Conservation (phyloP, 2,113 vertebrate species). For the Corydoras sp. region DNA sequence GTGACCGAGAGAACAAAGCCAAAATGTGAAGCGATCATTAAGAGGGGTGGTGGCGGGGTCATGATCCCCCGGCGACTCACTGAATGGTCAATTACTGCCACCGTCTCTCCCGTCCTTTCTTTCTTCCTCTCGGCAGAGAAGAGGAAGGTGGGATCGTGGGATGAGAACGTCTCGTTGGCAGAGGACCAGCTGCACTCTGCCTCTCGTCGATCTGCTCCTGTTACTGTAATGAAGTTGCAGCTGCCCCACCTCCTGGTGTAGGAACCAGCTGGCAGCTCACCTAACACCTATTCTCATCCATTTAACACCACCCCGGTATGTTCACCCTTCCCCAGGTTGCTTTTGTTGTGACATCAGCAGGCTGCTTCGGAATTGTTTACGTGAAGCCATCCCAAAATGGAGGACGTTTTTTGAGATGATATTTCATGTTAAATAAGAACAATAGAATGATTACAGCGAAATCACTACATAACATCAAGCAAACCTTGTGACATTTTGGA, state of each 20-base stretch:
- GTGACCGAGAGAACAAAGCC: neutral
- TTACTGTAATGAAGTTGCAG: constrained; percentile 8
- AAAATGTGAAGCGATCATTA: neutral
- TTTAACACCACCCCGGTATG: neutral
- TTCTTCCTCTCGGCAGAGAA: neutral
- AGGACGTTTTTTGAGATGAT: no score
- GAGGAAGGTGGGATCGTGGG: neutral
- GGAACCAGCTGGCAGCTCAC: constrained; percentile 13
- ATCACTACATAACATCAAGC: no score
- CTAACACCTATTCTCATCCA: constrained; percentile 7
- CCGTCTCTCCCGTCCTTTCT: neutral
- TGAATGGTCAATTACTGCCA: constrained; percentile 5
- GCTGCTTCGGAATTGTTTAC: neutral
- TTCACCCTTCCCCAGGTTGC: neutral
- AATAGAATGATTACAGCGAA: no score
- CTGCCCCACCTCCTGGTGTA: neutral
- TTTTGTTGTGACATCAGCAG: neutral
- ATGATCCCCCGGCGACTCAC: neutral
- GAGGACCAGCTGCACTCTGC: constrained; percentile 2
- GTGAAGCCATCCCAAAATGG: no score
- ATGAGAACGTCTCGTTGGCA: constrained; percentile 9
- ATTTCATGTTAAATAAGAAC: no score
- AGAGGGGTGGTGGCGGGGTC: neutral
- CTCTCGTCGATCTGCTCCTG: constrained; percentile 12
- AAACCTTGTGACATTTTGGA: no score